phyloP scores from a whole-genome alignment of 2,888 invertebrate species.

The Hydriomena furcata region DNA sequence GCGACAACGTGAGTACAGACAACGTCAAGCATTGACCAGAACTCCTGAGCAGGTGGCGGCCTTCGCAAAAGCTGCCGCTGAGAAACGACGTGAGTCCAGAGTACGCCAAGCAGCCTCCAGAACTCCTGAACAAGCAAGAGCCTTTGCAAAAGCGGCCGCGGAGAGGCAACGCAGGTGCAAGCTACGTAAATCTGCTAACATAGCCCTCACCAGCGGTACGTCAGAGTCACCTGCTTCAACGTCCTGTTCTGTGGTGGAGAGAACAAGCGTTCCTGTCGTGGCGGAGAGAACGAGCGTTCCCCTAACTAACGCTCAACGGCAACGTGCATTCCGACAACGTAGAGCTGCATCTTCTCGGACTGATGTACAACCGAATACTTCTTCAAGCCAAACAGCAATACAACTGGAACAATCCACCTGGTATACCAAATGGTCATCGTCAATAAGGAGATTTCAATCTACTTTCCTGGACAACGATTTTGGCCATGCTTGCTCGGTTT shows the following conservation, averaged over 20 bases:
- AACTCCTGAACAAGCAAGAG: background rate
- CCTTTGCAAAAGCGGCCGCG: background rate
- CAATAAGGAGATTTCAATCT: constrained; percentile 45
- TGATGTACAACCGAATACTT: background rate
- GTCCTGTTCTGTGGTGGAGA: too few relatives aligned
- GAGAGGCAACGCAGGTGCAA: background rate
- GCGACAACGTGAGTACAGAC: too few relatives aligned
- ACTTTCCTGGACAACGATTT: constrained; percentile 49
- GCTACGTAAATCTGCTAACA: background rate
- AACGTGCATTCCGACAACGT: too few relatives aligned
- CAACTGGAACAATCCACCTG: constrained; percentile 38
- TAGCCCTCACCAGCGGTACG: background rate
- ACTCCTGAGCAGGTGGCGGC: too few relatives aligned
- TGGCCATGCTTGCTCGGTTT: constrained; percentile 50
- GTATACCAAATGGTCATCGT: constrained; percentile 45
- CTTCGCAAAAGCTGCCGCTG: too few relatives aligned
- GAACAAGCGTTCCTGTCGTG: too few relatives aligned
- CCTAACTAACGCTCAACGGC: too few relatives aligned
- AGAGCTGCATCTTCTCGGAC: background rate
- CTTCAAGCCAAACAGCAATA: background rate
- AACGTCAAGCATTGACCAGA: too few relatives aligned
- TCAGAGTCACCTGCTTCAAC: too few relatives aligned
- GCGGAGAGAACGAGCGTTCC: too few relatives aligned
- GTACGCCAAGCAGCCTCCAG: background rate
- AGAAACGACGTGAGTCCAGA: too few relatives aligned